phyloP scores from a whole-genome alignment of 2,888 invertebrate species.

The Caenorhabditis macrosperma region DNA sequence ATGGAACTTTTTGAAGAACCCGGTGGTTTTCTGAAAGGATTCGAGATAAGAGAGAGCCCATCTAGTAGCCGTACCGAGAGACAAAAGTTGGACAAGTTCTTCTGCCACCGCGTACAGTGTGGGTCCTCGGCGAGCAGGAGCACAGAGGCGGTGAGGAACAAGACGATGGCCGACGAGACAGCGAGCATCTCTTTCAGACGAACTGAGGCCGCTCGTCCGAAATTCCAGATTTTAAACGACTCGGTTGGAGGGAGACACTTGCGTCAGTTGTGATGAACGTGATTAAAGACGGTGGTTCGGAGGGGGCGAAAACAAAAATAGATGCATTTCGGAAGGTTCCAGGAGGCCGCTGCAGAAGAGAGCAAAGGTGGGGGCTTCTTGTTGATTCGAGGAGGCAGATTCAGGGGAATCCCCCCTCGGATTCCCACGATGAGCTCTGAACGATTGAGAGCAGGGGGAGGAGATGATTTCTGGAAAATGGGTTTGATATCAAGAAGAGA shows the following conservation, averaged over 20 bases:
- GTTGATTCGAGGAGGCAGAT: neutral
- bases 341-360: neutral
- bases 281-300: constrained; percentile 13
- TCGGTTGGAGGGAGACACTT: neutral
- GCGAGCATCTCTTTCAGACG: constrained; percentile 13
- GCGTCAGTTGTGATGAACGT: constrained; percentile 48
- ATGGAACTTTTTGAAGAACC: constrained; percentile 41
- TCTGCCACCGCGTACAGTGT: constrained; percentile 36
- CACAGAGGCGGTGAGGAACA: constrained; percentile 30
- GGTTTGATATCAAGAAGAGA: neutral
- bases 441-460: too few relatives aligned
- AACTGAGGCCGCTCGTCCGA: constrained; percentile 6
- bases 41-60: too few relatives aligned
- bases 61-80: too few relatives aligned
- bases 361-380: neutral
- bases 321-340: neutral
- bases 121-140: constrained; percentile 29
- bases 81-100: constrained; percentile 27
- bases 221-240: constrained; percentile 18
- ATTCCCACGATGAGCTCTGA: neutral
- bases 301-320: neutral
- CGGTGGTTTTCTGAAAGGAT: constrained; percentile 38
- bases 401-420: neutral
- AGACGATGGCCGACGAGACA: neutral
- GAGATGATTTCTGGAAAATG: neutral